These are phyloP conservation scores for Salticus scenicus DNA, from an alignment of 2,888 invertebrate genomes.

Conservation along the genomic window DNA sequence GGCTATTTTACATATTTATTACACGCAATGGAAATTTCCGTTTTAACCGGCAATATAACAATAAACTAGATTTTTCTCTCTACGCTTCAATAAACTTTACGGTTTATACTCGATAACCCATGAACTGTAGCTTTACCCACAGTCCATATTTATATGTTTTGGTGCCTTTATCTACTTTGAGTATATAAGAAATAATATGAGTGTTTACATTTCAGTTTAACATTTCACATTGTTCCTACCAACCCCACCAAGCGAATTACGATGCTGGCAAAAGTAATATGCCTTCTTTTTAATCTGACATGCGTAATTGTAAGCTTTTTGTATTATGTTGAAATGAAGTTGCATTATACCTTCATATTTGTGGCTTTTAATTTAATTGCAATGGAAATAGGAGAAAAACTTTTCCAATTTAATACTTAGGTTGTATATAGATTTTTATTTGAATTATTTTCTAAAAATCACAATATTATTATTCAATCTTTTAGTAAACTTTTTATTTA, in stretches of 20 bases:
- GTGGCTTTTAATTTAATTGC: slow-evolving; percentile 27
- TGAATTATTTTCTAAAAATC: too few relatives aligned
- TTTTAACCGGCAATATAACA: neutral
- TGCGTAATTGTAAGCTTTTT: slow-evolving; percentile 26
- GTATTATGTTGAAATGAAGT: slow-evolving; percentile 6
- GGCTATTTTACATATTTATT: neutral
- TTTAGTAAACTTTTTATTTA: too few relatives aligned
- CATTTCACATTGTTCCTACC: neutral
- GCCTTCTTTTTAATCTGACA: slow-evolving; percentile 24
- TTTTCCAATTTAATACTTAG: neutral
- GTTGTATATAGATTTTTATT: too few relatives aligned
- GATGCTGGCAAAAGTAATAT: slow-evolving; percentile 59
- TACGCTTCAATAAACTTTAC: slow-evolving; percentile 33
- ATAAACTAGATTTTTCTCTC: slow-evolving; percentile 30
- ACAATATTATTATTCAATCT: too few relatives aligned
- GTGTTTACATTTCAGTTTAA: neutral
- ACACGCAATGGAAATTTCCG: slow-evolving; percentile 16
- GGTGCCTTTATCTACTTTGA: neutral
- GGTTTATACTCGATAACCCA: slow-evolving; percentile 39
- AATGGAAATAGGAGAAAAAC: slow-evolving; percentile 19
- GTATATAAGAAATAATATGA: neutral
- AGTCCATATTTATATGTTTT: slow-evolving; percentile 22
- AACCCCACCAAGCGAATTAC: neutral
- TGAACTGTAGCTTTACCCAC: slow-evolving; percentile 24
- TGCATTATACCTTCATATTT: neutral